These are phyloP conservation scores for Naso thynnoides DNA, from an alignment of 2,797 vertebrate genomes.

Conservation along the genomic window DNA sequence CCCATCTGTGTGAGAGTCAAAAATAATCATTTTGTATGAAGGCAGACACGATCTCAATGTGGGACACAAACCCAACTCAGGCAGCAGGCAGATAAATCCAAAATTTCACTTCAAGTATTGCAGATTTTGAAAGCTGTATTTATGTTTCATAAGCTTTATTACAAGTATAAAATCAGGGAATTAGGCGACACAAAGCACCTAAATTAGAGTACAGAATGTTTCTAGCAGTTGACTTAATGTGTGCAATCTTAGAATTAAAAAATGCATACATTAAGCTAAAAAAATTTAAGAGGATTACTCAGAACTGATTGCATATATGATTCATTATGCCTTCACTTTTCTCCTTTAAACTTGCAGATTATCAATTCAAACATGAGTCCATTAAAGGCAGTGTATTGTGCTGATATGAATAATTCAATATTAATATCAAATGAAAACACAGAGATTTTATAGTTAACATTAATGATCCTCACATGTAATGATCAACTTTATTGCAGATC, in stretches of 20 bases:
- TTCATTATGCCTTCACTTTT: background rate
- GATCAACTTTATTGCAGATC: background rate
- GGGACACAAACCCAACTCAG: constrained; percentile 22
- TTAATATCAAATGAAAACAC: constrained; percentile 11
- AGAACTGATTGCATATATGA: constrained; percentile 15
- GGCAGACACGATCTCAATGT: constrained; percentile 23
- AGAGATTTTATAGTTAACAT: background rate
- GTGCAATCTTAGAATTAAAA: background rate
- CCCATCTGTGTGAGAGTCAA: constrained; percentile 60
- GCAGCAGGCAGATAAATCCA: constrained; percentile 4
- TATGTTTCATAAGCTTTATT: background rate
- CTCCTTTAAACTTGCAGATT: background rate
- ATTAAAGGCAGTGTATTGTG: constrained; percentile 6
- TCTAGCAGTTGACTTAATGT: background rate
- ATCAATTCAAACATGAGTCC: constrained; percentile 16
- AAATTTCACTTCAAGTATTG: constrained; percentile 18
- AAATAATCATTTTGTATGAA: constrained; percentile 55
- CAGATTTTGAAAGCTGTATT: background rate
- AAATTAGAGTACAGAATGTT: background rate
- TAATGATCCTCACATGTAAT: background rate
- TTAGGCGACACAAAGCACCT: background rate
- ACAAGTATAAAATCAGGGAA: background rate
- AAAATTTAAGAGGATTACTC: constrained; percentile 34
- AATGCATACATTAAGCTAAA: background rate
- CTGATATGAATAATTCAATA: constrained; percentile 7